phyloP scores from a whole-genome alignment of 1,140 invertebrate genomes.

The Carcinoscorpius rotundicauda region DNA sequence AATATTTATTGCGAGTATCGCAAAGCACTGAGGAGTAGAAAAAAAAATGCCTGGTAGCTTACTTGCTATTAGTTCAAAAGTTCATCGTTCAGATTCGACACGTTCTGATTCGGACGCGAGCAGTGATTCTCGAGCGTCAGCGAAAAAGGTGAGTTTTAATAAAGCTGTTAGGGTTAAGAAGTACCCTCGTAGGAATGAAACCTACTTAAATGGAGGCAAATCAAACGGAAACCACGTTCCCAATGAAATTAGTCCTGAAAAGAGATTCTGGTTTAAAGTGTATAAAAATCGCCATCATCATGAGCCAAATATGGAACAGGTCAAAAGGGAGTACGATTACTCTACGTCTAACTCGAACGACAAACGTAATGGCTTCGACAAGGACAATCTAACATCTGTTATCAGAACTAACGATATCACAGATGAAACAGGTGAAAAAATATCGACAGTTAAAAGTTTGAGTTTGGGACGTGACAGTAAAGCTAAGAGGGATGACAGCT shows the following conservation, averaged over 20 bases:
- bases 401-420: too few species aligned
- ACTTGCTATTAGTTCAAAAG: conserved; percentile 9
- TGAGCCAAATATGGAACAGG: too few species aligned
- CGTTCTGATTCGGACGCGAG: conserved; percentile 9
- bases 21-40: not conserved
- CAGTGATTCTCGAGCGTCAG: conserved; percentile 9
- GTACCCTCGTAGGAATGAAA: conserved; percentile 7
- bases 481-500: too few species aligned
- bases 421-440: too few species aligned
- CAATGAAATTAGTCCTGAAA: conserved; percentile 8
- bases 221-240: not conserved
- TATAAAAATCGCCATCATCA: conserved; percentile 18
- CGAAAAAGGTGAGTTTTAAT: conserved; percentile 22
- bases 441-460: too few species aligned
- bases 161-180: conserved; percentile 19
- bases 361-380: too few species aligned
- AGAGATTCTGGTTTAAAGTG: conserved; percentile 20
- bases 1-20: too few species aligned
- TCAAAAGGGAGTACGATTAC: too few species aligned
- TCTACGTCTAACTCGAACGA: too few species aligned
- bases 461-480: too few species aligned
- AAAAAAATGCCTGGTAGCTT: conserved; percentile 18
- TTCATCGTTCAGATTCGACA: conserved; percentile 13
- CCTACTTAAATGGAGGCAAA: not conserved
- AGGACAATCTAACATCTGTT: too few species aligned